A percentile compares a stretch with the other conserved stretches of the same genome.
These are phyloP conservation scores for Pseudomyrmex sp. DNA, from an alignment of 1,140 invertebrate genomes.

Conservation along the genomic window DNA sequence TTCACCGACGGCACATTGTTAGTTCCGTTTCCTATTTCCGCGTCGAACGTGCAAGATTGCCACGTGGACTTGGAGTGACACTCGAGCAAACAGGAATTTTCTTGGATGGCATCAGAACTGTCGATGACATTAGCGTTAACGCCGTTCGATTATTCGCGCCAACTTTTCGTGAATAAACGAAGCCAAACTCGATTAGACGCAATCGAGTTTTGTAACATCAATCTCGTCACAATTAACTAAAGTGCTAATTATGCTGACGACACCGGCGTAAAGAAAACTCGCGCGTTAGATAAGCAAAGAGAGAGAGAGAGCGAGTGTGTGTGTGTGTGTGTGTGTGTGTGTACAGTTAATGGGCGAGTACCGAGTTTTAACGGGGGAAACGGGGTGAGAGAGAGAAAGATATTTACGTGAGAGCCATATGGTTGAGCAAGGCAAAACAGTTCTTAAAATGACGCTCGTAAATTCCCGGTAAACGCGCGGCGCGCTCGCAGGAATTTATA, in stretches of 20 bases:
- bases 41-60: too few relatives aligned
- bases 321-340: neutral
- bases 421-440: conserved; percentile 74
- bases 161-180: neutral
- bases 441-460: conserved; percentile 77
- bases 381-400: conserved; percentile 64
- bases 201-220: conserved; percentile 23
- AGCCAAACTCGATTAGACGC: conserved; percentile 9
- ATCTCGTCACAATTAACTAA: conserved; percentile 45
- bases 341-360: conserved; percentile 55
- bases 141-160: neutral
- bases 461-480: conserved; percentile 74
- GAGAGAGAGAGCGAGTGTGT: too few relatives aligned
- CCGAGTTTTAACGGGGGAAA: conserved; percentile 62
- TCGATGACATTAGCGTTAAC: neutral
- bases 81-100: too few relatives aligned
- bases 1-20: too few relatives aligned
- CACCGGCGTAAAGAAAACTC: conserved; percentile 12
- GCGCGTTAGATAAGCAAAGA: conserved; percentile 26
- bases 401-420: conserved; percentile 75
- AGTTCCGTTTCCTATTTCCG: too few relatives aligned
- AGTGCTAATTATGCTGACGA: conserved; percentile 53
- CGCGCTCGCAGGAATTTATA: conserved; percentile 73
- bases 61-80: too few relatives aligned
- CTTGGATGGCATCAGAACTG: neutral